phyloP scores from a whole-genome alignment of 1,140 invertebrate genomes.

The Anoplolepis gracilipes region DNA sequence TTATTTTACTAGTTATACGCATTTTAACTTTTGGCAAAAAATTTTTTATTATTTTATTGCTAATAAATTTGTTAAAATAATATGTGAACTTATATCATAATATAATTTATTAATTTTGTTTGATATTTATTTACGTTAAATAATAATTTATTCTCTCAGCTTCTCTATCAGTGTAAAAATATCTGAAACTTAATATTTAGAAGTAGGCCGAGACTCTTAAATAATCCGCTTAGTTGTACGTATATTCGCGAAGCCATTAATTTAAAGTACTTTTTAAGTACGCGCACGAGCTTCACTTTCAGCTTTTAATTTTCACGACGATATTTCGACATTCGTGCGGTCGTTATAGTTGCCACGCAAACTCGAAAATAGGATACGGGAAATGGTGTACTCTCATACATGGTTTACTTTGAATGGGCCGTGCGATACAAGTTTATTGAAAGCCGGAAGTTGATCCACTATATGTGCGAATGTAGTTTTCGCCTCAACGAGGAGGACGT shows the following conservation, averaged over 20 bases:
- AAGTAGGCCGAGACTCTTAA: slow-evolving; percentile 34
- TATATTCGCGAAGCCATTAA: slow-evolving; percentile 8
- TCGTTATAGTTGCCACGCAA: neutral
- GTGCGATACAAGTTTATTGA: slow-evolving; percentile 66
- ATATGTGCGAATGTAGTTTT: slow-evolving; percentile 8
- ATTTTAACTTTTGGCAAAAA: neutral
- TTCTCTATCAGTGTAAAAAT: neutral
- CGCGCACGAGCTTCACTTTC: neutral
- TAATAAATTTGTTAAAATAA: slow-evolving; percentile 9
- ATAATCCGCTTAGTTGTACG: slow-evolving; percentile 39
- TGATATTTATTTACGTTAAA: neutral
- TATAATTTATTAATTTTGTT: slow-evolving; percentile 15
- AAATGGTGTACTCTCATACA: slow-evolving; percentile 61
- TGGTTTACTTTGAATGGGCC: slow-evolving; percentile 58
- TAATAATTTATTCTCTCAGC: neutral
- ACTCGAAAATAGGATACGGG: slow-evolving; percentile 57
- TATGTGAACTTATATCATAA: neutral
- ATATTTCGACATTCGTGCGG: neutral
- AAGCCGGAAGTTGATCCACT: slow-evolving; percentile 62
- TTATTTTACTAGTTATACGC: neutral
- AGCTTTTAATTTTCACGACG: slow-evolving; percentile 56
- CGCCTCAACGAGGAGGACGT: neutral
- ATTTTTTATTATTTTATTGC: slow-evolving; percentile 5
- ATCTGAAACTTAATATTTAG: neutral
- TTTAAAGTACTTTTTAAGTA: slow-evolving; percentile 47